phyloP scores from a whole-genome alignment of 2,888 invertebrate species.

The Phytoseiulus persimilis region DNA sequence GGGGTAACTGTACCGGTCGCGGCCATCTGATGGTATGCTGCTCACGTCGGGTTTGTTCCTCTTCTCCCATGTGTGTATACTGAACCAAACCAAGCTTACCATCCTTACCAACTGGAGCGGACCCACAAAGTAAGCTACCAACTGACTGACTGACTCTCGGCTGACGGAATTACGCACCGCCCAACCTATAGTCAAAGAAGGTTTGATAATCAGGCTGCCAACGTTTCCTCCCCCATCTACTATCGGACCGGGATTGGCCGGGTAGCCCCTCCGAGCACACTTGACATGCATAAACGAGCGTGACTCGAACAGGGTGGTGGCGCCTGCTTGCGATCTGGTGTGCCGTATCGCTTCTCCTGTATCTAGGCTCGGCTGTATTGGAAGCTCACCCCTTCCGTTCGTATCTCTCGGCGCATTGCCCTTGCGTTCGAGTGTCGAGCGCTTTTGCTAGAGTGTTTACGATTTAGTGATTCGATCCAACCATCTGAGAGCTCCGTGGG shows the following conservation, averaged over 20 bases:
- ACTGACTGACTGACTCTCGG: background rate
- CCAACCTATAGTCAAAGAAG: background rate
- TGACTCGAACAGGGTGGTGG: background rate
- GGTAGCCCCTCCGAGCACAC: background rate
- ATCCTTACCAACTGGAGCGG: background rate
- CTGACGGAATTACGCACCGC: background rate
- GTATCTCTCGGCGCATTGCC: too few relatives aligned
- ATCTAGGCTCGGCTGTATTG: too few relatives aligned
- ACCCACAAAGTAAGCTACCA: background rate
- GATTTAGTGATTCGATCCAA: too few relatives aligned
- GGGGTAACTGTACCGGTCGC: background rate
- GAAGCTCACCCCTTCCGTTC: too few relatives aligned
- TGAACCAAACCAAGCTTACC: background rate
- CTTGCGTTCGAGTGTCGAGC: too few relatives aligned
- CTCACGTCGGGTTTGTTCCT: background rate
- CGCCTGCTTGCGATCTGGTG: background rate
- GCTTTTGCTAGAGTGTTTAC: too few relatives aligned
- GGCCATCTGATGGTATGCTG: background rate
- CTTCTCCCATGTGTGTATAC: background rate
- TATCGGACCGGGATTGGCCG: background rate
- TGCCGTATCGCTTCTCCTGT: background rate
- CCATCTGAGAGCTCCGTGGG: too few relatives aligned
- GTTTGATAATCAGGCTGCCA: background rate
- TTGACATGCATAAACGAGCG: background rate
- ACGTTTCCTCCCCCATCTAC: background rate